Percentiles rank a stretch among this genome's conserved stretches.
Evolutionary conservation across 1,140 invertebrate species (phyloP).

Genomic region (Scaptomyza pallida): DNA sequence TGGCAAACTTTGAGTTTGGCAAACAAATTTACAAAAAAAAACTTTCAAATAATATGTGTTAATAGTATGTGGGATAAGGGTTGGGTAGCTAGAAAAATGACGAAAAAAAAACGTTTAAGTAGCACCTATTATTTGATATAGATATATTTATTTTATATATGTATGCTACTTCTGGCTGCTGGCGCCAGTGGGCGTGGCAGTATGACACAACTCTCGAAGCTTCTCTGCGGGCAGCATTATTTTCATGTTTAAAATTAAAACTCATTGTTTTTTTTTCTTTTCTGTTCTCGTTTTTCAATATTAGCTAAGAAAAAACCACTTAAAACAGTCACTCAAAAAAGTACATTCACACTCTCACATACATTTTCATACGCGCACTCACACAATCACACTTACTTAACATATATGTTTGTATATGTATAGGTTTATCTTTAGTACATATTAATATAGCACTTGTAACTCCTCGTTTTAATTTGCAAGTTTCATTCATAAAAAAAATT

Average conservation of each 20-base stretch:
- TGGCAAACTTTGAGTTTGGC: slow-evolving; percentile 75
- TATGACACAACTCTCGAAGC: slow-evolving; percentile 36
- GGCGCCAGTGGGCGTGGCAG: slow-evolving; percentile 62
- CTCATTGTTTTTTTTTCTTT: slow-evolving; percentile 18
- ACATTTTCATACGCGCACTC: slow-evolving; percentile 23
- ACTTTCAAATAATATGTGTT: slow-evolving; percentile 8
- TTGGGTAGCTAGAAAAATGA: neutral
- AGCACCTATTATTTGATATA: slow-evolving; percentile 54
- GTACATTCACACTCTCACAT: slow-evolving; percentile 2
- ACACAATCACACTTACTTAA: slow-evolving; percentile 37
- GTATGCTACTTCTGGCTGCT: slow-evolving; percentile 34
- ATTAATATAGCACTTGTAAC: slow-evolving; percentile 76
- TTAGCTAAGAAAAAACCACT: slow-evolving; percentile 26
- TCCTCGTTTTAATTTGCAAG: slow-evolving; percentile 38
- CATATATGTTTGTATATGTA: too few species aligned
- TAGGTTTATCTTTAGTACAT: slow-evolving; percentile 63
- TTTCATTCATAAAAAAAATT: slow-evolving; percentile 27
- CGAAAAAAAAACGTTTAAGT: slow-evolving; percentile 47
- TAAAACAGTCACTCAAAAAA: neutral
- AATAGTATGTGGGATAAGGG: neutral
- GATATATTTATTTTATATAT: neutral
- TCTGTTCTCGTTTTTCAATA: slow-evolving; percentile 15
- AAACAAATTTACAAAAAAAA: slow-evolving; percentile 51
- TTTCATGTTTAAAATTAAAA: slow-evolving; percentile 20
- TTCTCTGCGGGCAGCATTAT: slow-evolving; percentile 49